Evolutionary conservation across 2,888 invertebrate species (phyloP), one percentile per base, ranked within the genome.

Genomic region (Chaitophorus viminalis): DNA sequence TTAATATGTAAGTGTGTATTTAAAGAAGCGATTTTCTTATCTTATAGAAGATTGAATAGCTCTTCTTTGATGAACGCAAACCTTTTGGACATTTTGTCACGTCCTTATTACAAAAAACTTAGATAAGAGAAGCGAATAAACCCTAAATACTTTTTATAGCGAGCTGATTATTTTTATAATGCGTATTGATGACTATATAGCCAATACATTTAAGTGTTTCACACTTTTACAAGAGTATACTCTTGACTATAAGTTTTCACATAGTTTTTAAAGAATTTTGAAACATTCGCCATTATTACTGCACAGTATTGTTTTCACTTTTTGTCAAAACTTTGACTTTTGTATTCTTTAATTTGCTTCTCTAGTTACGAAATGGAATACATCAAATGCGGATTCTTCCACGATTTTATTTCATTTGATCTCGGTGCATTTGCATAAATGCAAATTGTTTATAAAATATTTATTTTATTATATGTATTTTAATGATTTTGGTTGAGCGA

Each of bases 271-370:
- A 75, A 39, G 25, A 39, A 25, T n/a, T 72, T 18, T 33, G 8
- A 36, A 36, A 72, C 36, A 33, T 72, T 75, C 11, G 6, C 39
- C 9, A n/a, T 39, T 36, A 75, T 72, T 39, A 39, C 14, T 75
- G 9, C 8, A 39, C n/a, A 46, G 14, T 46, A 46, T 39, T 39
- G 74, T 39, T 36, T 39, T 75, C 39, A n/a, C 25, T 75, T 25
- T 39, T 36, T 25, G 21, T 39, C 33, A 75, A 36, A 74, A 33
- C 74, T 75, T 75, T 75, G 36, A n/a, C 11, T 75, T 75, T 75
- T 75, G 74, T 36, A 6, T 75, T 75, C 11, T 39, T 46, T 39
- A 25, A 25, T 39, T 75, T 75, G 6, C 25, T 75, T 75, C n/a
- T 39, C 9, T 72, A 9, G 29, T 68, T 36, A 74, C 39, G 74